Percentiles rank a stretch among this genome's conserved stretches.
phyloP scores from a whole-genome alignment of 2,888 invertebrate genomes.

The Schizaphis graminum region DNA sequence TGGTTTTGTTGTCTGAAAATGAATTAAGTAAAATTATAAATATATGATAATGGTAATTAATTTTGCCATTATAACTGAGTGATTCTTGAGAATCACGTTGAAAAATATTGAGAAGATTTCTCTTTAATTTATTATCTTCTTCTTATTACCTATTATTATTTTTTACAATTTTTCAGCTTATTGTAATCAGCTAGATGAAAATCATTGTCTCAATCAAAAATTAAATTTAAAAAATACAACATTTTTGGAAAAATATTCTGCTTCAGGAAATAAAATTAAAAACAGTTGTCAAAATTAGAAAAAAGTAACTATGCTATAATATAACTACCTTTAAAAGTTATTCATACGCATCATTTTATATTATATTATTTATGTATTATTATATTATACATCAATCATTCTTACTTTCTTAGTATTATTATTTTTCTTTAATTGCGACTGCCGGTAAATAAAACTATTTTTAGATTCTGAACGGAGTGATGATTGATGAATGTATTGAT shows the following conservation, averaged over 20 bases:
- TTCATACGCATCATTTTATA: neutral
- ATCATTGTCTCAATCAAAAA: neutral
- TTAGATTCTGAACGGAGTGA: too few relatives aligned
- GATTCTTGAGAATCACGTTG: neutral
- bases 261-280: neutral
- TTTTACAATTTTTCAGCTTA: too few relatives aligned
- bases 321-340: neutral
- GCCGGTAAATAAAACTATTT: neutral
- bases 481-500: too few relatives aligned
- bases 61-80: neutral
- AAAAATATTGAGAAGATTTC: too few relatives aligned
- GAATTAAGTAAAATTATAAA: neutral
- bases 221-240: neutral
- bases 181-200: too few relatives aligned
- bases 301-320: neutral
- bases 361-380: neutral
- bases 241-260: neutral
- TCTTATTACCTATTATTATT: too few relatives aligned
- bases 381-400: neutral
- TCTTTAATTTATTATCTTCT: too few relatives aligned
- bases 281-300: neutral
- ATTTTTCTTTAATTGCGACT: neutral
- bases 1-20: conserved; percentile 25
- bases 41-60: neutral
- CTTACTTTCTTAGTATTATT: neutral